Conservation (phyloP, 2,113 vertebrate species). For the Hippolais icterina region DNA sequence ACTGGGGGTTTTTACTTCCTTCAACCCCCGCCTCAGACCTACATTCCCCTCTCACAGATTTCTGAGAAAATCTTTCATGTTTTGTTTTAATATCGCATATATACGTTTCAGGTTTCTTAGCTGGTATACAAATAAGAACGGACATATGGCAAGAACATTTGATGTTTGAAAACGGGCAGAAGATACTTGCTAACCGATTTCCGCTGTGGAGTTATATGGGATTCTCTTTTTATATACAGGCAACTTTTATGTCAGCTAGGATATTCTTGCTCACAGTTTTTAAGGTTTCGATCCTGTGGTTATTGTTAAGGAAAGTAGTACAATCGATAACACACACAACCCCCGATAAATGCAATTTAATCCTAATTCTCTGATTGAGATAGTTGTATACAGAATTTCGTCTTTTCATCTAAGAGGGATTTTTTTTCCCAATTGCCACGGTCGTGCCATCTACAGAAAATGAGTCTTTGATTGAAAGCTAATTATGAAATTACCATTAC, state of each 20-base stretch:
- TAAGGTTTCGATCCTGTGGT: neutral
- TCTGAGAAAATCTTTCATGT: constrained; percentile 53
- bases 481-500: neutral
- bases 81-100: constrained; percentile 45
- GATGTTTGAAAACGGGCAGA: constrained; percentile 30
- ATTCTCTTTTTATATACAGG: constrained; percentile 9
- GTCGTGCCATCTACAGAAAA: neutral
- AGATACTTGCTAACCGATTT: constrained; percentile 52
- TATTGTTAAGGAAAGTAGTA: neutral
- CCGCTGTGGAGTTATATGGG: constrained; percentile 25
- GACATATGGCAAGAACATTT: constrained; percentile 54
- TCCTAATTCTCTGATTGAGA: neutral
- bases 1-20: constrained; percentile 20
- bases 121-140: constrained; percentile 18
- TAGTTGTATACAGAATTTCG: neutral
- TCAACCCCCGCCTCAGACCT: neutral
- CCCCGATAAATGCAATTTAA: neutral
- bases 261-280: constrained; percentile 23
- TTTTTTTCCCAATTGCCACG: neutral
- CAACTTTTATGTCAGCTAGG: neutral
- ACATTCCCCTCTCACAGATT: constrained; percentile 6
- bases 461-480: neutral
- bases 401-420: neutral
- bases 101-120: constrained; percentile 47
- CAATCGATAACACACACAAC: neutral